Conservation (phyloP, 2,113 vertebrate genomes). For the Petroica traversi region DNA sequence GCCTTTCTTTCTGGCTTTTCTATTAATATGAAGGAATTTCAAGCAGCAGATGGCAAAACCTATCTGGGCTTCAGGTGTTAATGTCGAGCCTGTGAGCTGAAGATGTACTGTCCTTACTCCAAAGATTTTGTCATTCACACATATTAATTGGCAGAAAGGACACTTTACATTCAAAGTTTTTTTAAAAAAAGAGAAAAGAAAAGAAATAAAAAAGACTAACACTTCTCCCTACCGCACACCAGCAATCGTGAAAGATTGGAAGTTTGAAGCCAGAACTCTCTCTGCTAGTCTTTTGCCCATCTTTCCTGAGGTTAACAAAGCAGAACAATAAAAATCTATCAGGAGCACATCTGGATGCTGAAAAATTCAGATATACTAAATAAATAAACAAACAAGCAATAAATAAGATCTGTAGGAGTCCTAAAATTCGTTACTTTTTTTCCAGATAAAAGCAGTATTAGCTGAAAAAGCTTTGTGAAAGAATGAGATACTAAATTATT, state of each 20-base stretch:
- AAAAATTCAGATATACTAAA: neutral
- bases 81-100: neutral
- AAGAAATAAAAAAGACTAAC: accelerated
- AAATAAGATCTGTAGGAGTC: neutral
- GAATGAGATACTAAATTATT: neutral
- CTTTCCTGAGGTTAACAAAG: neutral
- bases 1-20: neutral
- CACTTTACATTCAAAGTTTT: accelerated
- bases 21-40: neutral
- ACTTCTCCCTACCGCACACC: neutral
- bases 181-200: too few species aligned
- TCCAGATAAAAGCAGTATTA: neutral
- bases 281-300: neutral
- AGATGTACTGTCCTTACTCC: neutral
- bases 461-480: neutral
- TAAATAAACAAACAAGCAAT: neutral
- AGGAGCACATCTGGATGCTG: neutral
- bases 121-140: neutral
- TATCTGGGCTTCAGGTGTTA: neutral
- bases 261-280: neutral
- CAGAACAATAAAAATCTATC: neutral
- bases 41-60: neutral
- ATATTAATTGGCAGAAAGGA: neutral
- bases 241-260: neutral
- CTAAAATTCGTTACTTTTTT: neutral